Conservation (phyloP, 2,797 vertebrate species). For the Acipenser ruthenus region DNA sequence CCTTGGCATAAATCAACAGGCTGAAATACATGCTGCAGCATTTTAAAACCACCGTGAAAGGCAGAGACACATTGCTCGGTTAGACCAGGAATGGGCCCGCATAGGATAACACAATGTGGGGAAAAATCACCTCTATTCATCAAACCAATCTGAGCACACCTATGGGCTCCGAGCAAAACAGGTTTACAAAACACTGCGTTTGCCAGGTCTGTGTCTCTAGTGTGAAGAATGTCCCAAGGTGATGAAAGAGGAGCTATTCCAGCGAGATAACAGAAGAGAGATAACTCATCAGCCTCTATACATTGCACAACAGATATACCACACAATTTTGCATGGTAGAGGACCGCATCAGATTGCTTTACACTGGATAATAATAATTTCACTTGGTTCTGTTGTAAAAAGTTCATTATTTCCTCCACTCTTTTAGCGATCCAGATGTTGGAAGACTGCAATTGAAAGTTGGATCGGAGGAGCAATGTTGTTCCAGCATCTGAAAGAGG, state of each 20-base stretch:
- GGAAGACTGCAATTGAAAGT: conserved; percentile 40
- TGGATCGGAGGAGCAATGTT: conserved; percentile 39
- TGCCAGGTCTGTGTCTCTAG: conserved; percentile 42
- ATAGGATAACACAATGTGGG: conserved; percentile 67
- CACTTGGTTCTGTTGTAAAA: conserved; percentile 51
- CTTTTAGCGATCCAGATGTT: conserved; percentile 43
- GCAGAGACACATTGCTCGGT: conserved; percentile 62
- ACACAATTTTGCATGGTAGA: conserved; percentile 51
- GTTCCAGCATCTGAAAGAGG: conserved; percentile 23
- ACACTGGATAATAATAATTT: conserved; percentile 68
- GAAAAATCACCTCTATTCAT: conserved; percentile 32
- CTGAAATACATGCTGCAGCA: conserved; percentile 62
- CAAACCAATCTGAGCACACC: conserved; percentile 67
- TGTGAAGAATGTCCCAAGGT: conserved; percentile 9
- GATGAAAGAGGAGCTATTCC: conserved; percentile 38
- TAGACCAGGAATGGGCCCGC: conserved; percentile 60
- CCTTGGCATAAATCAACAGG: conserved; percentile 14
- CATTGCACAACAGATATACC: conserved; percentile 76
- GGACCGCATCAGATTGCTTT: conserved; percentile 66
- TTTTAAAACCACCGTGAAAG: conserved; percentile 60
- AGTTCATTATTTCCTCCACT: conserved; percentile 46
- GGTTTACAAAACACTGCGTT: conserved; percentile 61
- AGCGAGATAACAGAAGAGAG: conserved; percentile 59
- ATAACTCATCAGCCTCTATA: conserved; percentile 64
- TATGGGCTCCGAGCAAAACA: conserved; percentile 61